Base-by-base conservation (phyloP, 2,113 vertebrate species). In the Fulica atra region DNA sequence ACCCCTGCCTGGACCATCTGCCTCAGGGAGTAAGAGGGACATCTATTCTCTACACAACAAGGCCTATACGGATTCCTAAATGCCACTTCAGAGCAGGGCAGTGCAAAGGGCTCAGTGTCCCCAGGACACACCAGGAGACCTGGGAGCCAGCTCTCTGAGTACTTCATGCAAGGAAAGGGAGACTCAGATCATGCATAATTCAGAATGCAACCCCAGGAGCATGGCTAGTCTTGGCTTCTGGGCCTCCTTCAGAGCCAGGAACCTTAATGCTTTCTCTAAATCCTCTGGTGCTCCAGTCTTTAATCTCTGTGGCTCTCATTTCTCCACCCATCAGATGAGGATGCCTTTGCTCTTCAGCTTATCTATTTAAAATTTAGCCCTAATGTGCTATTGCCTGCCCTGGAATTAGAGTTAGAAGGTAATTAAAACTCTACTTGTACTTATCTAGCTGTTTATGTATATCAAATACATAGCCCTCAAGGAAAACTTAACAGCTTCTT, bases 331-430 rank as follows among this genome's bases (percentile, higher is more conserved):
- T 63, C 36, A 86, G 33, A 88, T 21, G 64, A 90, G 10, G 71
- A 66, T 51, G 40, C 28, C 76, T 95, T 92, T 96, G 42, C 79
- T 95, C 64, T 90, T 86, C 82, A 73, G 46, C 29, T 93, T 81
- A 92, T 31, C 71, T 96, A 21, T 81, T 90, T 92, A 88, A 92
- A 88, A 61, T 81, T 54, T 83, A 92, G 12, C 46, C 42, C 16
- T 95, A 86, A 81, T 71, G 74, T 35, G 77, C 65, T 86, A 23
- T 46, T 76, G 48, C 73, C 18, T 68, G 18, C 42, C 61, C 66
- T 81, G 44, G 77, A 94, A 79, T 71, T 81, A 93, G 69, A 68
- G 61, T 57, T 78, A 84, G 77, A 86, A 68, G 42, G 46, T 79
- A 93, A 88, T 96, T 95, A 93, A 70, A 46, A 73, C 57, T 74